Evolutionary conservation across 2,797 vertebrate species (phyloP).

Genomic region (Tachyglossus aculeatus): DNA sequence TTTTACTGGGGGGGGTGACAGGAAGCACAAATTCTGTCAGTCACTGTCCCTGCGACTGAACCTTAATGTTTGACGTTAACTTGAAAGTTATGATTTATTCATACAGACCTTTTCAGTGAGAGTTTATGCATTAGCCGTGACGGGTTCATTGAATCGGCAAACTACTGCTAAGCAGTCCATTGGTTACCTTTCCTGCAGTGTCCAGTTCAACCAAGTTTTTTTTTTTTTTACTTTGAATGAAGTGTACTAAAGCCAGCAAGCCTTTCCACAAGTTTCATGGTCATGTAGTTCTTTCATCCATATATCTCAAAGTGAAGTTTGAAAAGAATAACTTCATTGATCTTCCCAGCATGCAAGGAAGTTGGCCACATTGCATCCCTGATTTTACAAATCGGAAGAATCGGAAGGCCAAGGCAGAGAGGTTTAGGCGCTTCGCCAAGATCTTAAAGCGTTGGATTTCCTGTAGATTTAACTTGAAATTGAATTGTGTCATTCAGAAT

Average conservation of each 20-base stretch:
- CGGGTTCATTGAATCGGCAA: not conserved
- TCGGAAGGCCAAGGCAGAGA: slow-evolving; percentile 9
- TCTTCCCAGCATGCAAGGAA: slow-evolving; percentile 4
- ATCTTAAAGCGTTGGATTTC: not conserved
- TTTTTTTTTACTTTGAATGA: not conserved
- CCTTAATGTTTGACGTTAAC: not conserved
- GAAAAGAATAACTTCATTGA: slow-evolving; percentile 6
- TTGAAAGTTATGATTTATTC: not conserved
- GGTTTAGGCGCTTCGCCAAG: not conserved
- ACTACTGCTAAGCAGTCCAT: not conserved
- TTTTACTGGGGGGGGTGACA: slow-evolving; percentile 25
- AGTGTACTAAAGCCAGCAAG: not conserved
- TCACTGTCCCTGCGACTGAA: slow-evolving; percentile 1
- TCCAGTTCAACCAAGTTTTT: not conserved
- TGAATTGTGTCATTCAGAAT: no score
- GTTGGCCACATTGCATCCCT: not conserved
- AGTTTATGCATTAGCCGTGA: not conserved
- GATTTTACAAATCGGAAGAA: slow-evolving; percentile 24
- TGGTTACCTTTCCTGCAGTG: not conserved
- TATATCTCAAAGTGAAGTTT: not conserved
- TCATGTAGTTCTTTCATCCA: slow-evolving; percentile 3
- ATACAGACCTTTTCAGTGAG: slow-evolving; percentile 16
- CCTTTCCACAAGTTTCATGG: not conserved
- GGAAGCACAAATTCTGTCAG: slow-evolving; percentile 17
- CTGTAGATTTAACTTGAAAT: slow-evolving; percentile 11